These are phyloP conservation scores for Neodiprion lecontei DNA, from an alignment of 1,140 invertebrate genomes.

Conservation along the genomic window DNA sequence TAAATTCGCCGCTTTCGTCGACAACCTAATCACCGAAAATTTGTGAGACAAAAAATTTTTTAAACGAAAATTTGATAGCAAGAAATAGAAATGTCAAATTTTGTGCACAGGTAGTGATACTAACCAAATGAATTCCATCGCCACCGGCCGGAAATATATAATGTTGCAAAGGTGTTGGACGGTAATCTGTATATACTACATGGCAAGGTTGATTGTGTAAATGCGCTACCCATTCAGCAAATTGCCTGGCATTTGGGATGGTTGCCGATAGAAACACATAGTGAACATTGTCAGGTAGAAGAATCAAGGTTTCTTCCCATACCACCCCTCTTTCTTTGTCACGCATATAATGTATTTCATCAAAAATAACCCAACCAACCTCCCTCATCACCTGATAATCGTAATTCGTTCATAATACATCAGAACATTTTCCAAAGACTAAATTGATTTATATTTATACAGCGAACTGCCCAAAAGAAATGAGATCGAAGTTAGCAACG, in stretches of 20 bases:
- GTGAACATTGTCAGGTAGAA: conserved; percentile 97
- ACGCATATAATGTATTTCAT: conserved; percentile 99
- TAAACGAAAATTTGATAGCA: conserved; percentile 3
- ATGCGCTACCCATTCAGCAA: conserved; percentile 98
- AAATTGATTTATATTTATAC: neutral
- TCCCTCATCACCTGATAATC: conserved; percentile 83
- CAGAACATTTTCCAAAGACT: neutral
- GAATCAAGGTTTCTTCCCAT: conserved; percentile 99
- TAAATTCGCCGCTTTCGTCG: conserved; percentile 79
- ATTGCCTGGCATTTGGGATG: conserved; percentile 98
- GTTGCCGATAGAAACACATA: conserved; percentile 99
- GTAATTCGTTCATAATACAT: conserved; percentile 6
- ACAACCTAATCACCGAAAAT: conserved; percentile 44
- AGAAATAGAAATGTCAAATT: neutral
- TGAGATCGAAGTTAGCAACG: too few species aligned
- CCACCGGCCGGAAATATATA: conserved; percentile 96
- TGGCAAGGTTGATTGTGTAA: conserved; percentile 98
- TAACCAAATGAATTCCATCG: conserved; percentile 95
- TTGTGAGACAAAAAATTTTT: conserved; percentile 7
- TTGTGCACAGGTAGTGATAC: conserved; percentile 22
- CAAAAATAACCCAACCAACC: conserved; percentile 99
- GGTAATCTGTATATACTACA: conserved; percentile 98
- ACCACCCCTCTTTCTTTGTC: conserved; percentile 99
- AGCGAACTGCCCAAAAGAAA: too few species aligned
- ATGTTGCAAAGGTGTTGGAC: conserved; percentile 97